Conservation (phyloP, 2,113 vertebrate species). For the Engraulis encrasicolus region DNA sequence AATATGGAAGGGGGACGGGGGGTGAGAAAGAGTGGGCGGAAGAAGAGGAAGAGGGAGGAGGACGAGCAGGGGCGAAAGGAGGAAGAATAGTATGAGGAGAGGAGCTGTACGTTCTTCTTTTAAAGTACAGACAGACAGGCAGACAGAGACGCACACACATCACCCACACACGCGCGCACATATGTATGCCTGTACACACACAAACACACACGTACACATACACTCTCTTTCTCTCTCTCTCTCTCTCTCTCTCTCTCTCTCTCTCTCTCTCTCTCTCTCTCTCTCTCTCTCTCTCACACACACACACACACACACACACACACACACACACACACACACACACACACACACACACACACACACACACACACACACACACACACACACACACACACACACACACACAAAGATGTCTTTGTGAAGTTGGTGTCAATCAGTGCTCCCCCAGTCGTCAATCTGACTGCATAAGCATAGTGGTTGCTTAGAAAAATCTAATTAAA, state of each 20-base stretch:
- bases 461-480: no score
- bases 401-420: background rate
- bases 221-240: no score
- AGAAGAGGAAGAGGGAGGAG: background rate
- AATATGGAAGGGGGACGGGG: background rate
- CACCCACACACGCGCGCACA: no score
- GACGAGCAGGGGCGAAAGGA: background rate
- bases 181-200: no score
- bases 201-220: no score
- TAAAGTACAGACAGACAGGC: no score
- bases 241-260: no score
- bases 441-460: background rate
- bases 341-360: background rate
- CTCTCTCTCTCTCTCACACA: background rate
- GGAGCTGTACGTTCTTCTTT: background rate
- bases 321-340: constrained; percentile 4
- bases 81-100: background rate
- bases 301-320: background rate
- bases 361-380: background rate
- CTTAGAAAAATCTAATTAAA: no score
- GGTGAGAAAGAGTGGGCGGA: background rate
- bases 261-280: background rate
- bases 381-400: background rate
- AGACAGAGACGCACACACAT: no score
- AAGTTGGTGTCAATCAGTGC: background rate